Evolutionary conservation across 1,140 invertebrate species (phyloP), one percentile per base, ranked within the genome.

Genomic region (Drosophila erecta): DNA sequence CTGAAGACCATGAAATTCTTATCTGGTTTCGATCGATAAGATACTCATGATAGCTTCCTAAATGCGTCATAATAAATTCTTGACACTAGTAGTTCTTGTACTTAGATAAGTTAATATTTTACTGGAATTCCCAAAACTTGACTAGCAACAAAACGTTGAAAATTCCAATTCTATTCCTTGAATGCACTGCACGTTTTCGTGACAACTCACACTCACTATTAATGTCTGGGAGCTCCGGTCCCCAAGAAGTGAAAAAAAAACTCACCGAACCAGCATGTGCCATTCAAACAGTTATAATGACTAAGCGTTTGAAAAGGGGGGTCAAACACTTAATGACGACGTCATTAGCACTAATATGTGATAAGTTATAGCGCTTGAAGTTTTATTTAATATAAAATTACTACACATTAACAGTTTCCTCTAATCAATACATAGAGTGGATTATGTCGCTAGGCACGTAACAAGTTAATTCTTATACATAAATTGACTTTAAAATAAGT

Each of bases 131-230:
- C 24, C 4, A 8, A 14, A 14, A 4, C 1, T 8, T 69, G 62
- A 69, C 37, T 73, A 44, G 33, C 15, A 27, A 55, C 54, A 51
- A 81, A 81, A 81, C 49, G 5, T 46, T 50, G 40, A 47, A 59
- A 33, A 58, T 65, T 40, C 33, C 24, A 41, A 66, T 56, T 38
- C 2, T 40, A 37, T 53, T 67, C 47, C 55, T 60, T 73, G n/a
- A 69, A 73, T 60, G 33, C 37, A 40, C 38, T 33, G 66, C 61
- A 84, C 76, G 81, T 66, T 80, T 76, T 58, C 46, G 47, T 75
- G 35, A 51, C 62, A n/a, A 47, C 43, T 37, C 17, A 20, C 30
- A 56, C 7, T 17, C 6, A 8, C 6, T 38, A 38, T 6, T n/a
- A n/a, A 41, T 33, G 20, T 40, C 5, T 43, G 22, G 41, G 37